Evolutionary conservation across 2,113 vertebrate genomes (phyloP), one percentile per base, ranked within the genome.

Genomic region (Hoplias malabaricus): DNA sequence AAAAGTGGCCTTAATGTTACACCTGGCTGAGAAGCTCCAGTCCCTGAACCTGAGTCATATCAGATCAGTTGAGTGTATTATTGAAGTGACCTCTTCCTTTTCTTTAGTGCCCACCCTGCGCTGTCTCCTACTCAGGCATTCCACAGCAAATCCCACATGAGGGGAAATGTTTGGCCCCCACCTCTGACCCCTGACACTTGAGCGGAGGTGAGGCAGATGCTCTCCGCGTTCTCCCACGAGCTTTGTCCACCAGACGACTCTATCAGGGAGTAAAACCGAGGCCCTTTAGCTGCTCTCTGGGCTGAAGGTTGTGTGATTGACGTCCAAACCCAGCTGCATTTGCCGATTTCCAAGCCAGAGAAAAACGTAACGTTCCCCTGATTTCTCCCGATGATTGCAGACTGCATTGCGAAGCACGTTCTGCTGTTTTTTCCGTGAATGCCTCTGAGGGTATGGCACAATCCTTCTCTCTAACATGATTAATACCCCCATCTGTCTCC

Each of bases 141-240:
- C 73, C 74, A 80, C 29, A 57, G 50, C 66, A 79, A 74, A 80
- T 87, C 82, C 62, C 79, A 79, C 76, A 80, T 67, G 75, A 83
- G 82, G 77, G 79, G 71, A 75, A 84, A 85, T 85, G 80, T 85
- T 87, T 86, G 75, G 82, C 82, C 82, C 79, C 82, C 57, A 80
- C 79, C 77, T 78, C 34, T 80, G 69, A 84, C 73, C 85, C 82
- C 56, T 84, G 86, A 86, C 82, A 78, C 83, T 25, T 83, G 81
- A 84, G 80, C 40, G 75, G 50, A 83, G 67, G 70, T 67, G 69
- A 53, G 63, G 73, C 73, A 80, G 77, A 80, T 75, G 69, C 75
- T 36, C 67, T 48, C 62, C 73, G 4, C 72, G 79, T 71, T 75
- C 78, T 78, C 70, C 40, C 13, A 16, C 42, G 76, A 69, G 79